Conservation (phyloP, 2,113 vertebrate species). For the Clarias magur region DNA sequence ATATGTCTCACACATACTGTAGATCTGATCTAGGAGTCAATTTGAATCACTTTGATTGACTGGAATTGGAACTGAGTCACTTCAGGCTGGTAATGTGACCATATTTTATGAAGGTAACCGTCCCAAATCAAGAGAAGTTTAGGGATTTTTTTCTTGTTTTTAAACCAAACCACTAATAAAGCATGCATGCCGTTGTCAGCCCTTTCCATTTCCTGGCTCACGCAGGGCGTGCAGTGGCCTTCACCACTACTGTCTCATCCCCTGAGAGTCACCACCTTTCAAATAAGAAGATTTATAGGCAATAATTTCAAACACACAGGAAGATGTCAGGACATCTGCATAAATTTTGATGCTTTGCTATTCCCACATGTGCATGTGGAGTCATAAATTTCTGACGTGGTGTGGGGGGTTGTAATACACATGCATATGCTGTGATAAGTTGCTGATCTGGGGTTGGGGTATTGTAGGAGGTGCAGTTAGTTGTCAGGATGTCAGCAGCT, state of each 20-base stretch:
- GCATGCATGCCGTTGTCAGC: not conserved
- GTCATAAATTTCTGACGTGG: not conserved
- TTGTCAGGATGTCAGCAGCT: not conserved
- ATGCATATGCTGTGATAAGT: not conserved
- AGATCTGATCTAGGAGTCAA: too few species aligned
- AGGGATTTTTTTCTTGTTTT: not conserved
- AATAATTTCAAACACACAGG: constrained; percentile 19
- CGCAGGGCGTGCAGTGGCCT: not conserved
- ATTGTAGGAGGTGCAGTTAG: not conserved
- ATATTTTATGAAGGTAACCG: not conserved
- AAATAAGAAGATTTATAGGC: constrained; percentile 22
- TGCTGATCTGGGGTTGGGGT: not conserved
- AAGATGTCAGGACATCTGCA: constrained; percentile 8
- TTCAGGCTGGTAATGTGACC: too few species aligned
- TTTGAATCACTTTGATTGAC: too few species aligned
- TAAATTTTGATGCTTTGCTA: not conserved
- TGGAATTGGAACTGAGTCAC: too few species aligned
- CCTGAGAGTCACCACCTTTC: not conserved
- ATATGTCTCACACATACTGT: too few species aligned
- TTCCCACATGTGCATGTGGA: not conserved
- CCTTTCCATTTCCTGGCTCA: not conserved
- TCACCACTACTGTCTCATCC: not conserved
- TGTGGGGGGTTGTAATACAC: not conserved
- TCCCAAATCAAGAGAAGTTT: not conserved
- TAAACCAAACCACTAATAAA: not conserved